Percentiles rank a stretch among this genome's conserved stretches.
Evolutionary conservation across 2,113 vertebrate species (phyloP).

Genomic region (Himantopus leucocephalus): DNA sequence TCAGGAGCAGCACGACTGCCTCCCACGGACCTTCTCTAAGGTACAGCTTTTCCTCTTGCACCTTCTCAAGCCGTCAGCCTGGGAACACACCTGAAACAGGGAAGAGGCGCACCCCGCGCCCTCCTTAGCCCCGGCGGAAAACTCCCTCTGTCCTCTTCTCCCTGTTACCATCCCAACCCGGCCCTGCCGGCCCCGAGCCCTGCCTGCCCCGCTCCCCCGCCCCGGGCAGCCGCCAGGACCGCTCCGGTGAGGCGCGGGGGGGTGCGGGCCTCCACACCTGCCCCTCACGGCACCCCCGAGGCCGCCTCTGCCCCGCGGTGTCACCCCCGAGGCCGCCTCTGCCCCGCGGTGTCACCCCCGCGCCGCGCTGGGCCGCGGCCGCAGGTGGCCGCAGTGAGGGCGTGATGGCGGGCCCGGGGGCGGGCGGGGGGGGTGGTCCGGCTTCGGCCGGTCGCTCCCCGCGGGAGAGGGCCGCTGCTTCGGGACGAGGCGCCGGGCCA

Average conservation of each 20-base stretch:
- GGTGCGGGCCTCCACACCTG: too few relatives aligned
- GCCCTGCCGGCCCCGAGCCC: accelerated
- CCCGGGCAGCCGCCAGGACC: accelerated
- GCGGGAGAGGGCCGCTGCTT: accelerated
- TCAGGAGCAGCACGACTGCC: neutral
- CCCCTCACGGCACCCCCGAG: too few relatives aligned
- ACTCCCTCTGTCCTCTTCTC: accelerated
- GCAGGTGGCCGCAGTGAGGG: neutral
- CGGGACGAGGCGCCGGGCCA: neutral
- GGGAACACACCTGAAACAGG: neutral
- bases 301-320: too few relatives aligned
- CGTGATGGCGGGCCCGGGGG: too few relatives aligned
- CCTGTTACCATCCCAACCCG: accelerated
- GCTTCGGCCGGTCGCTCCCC: accelerated
- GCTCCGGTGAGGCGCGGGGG: too few relatives aligned
- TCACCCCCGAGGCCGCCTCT: too few relatives aligned
- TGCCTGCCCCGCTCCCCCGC: accelerated
- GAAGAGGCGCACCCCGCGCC: accelerated
- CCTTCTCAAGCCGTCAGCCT: neutral
- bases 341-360: too few relatives aligned
- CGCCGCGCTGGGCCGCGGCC: too few relatives aligned
- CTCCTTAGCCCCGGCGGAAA: accelerated
- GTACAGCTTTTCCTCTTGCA: accelerated
- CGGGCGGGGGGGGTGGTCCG: accelerated
- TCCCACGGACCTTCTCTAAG: accelerated